Evolutionary conservation across 2,113 vertebrate species (phyloP).

Genomic region (Macroglossus sobrinus): DNA sequence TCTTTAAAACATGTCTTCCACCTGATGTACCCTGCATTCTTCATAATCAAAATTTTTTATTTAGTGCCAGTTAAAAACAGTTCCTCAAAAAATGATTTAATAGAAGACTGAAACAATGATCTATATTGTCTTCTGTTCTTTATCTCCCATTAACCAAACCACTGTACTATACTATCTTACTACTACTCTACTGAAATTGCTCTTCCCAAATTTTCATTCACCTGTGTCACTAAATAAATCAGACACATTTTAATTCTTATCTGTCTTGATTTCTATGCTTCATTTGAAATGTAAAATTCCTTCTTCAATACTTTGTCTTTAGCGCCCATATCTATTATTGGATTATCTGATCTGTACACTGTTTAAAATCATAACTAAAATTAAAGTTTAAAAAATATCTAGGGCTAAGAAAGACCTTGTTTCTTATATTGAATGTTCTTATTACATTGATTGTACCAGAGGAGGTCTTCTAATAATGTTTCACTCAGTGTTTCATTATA

Average conservation of each 20-base stretch:
- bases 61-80: background rate
- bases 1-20: conserved; percentile 6
- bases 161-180: background rate
- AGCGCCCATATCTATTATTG: background rate
- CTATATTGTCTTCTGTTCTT: background rate
- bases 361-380: background rate
- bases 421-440: background rate
- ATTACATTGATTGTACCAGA: background rate
- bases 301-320: background rate
- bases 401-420: background rate
- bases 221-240: background rate
- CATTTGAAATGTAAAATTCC: background rate
- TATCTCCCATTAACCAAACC: background rate
- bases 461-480: background rate
- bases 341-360: background rate
- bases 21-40: background rate
- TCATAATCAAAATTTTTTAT: background rate
- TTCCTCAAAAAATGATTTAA: background rate
- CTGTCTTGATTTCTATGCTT: background rate
- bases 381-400: background rate
- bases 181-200: background rate
- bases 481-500: background rate
- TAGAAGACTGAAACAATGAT: background rate
- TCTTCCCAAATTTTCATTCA: background rate
- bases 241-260: background rate